Evolutionary conservation across 2,888 invertebrate genomes (phyloP), one percentile per base, ranked within the genome.

Genomic region (Chymomyza fuscimana): DNA sequence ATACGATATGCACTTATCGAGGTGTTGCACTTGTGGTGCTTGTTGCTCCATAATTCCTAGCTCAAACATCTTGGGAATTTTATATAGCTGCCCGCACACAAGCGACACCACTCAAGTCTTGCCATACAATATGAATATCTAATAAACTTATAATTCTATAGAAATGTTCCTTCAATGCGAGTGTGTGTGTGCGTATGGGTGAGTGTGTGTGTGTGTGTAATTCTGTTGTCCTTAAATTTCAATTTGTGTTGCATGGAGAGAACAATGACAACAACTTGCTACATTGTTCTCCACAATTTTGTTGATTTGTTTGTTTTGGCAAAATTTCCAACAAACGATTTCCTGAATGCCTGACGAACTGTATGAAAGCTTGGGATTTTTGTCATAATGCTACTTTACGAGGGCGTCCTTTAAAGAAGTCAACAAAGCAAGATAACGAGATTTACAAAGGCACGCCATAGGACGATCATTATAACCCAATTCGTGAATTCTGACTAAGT

Each of bases 281-380:
- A n/a, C 19, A 54, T 54, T 54, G 54, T 54, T 54, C 19, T 19
- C 7, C 19, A 5, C 54, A 54, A 54, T 19, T 54, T 54, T 54
- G 19, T 54, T 12, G 16, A 54, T 19, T 54, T 54, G 54, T 54
- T 54, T 54, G 54, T 19, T 54, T 54, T 54, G 54, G 54, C 54
- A 19, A 15, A 46, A 46, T 46, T 46, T 46, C 4, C 12, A 46
- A 46, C 40, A 46, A 46, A 12, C 36, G 36, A 36, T 36, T 9
- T 36, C 40, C 40, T 54, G 54, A 22, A 15, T 54, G 54, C 19
- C 19, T 54, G 19, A 19, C 12, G 54, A 54, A 54, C 54, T 54
- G 19, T 3, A 54, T 54, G 22, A 22, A 54, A 54, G 54, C 54
- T 19, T 19, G 54, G 25, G 25, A 25, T 54, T 19, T 15, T 54